Evolutionary conservation across 1,140 invertebrate species (phyloP), one percentile per base, ranked within the genome.

Genomic region (Cydia pomonella): DNA sequence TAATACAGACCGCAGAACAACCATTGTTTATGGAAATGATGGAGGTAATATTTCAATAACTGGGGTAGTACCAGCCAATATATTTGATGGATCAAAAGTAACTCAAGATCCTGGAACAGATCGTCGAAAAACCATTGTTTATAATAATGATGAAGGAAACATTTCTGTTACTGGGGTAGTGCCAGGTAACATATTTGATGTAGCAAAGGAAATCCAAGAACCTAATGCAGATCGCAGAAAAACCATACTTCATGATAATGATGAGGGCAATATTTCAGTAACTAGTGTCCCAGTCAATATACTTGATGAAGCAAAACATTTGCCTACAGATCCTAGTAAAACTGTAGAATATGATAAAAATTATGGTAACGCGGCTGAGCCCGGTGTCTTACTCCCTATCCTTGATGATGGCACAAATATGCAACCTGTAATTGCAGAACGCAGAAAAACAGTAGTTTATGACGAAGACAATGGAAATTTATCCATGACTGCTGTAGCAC

Each of bases 41-140:
- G 33, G 63, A 13, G 78, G 72, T 21, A 79, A 86, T 69, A 76
- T 87, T 16, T 84, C 84, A 1, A 73, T 84, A 47, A 84, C 80
- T 0, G 80, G 84, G 62, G 76, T 76, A 2, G 74, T 83, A 44
- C 33, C 47, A 13, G 77, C 62, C 33, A 79, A 80, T 64, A 72
- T 79, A 64, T 25, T 79, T 53, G n/a, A 44, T 13, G 13, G 27
- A 72, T 16, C 23, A 76, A 50, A 79, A 80, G 25, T 81, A 80
- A 33, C 82, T 50, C 16, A 50, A 50, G 16, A 50, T 7, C 4
- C 13, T 18, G 7, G 18, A 5, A 18, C 18, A 23, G 53, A 59
- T 18, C 16, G 72, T 7, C 5, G 47, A 53, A 38, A 63, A 59
- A 72, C 74, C 12, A 71, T 82, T 62, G 76, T 84, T 6, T 86